Base-by-base conservation (phyloP, 2,113 vertebrate genomes). In the Pleuronectes platessa region DNA sequence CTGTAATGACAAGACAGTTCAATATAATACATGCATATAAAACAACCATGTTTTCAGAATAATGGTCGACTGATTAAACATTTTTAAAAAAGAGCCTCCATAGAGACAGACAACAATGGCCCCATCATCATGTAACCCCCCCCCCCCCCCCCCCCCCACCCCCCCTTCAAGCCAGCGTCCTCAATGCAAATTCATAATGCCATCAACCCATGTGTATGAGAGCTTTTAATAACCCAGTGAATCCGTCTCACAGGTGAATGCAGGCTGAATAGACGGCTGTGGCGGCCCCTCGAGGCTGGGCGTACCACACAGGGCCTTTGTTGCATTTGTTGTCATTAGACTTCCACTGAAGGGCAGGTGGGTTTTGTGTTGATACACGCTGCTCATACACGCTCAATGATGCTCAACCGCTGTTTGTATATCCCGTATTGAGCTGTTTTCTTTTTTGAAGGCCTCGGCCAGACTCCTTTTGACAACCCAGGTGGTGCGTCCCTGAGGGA, bases 311-410 rank as follows among this genome's bases (percentile, higher is more conserved):
- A 10, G 23, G 58, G 64, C 89, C 83, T 93, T 86, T 91, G 88
- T 89, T 88, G 84, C 40, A 31, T 90, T 90, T 92, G 86, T 92
- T 90, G 86, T 92, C 88, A 86, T 88, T 76, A 88, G 88, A 86
- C 69, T 66, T 78, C 68, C 83, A 88, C 86, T 85, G 81, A 89
- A 91, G 87, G 81, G 84, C 90, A 93, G 91, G 87, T 92, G 90
- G 85, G 87, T 88, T 90, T 92, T 92, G 82, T 89, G 86, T 88
- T 69, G 40, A 82, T 70, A 63, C 78, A 59, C 17, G 47, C 74
- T 68, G 81, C 73, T 89, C 68, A 85, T 82, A 84, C 90, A 85
- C 0, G 72, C 73, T 85, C 77, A 90, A 13, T 81, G 89, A 87
- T 84, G 85, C 89, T 82, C 84, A 26, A 72, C 85, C 3, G 2